These are phyloP conservation scores for Hydractinia echinata DNA, from an alignment of 30 jellyfish, hydroid and myxozoan species.

Conservation along the genomic window DNA sequence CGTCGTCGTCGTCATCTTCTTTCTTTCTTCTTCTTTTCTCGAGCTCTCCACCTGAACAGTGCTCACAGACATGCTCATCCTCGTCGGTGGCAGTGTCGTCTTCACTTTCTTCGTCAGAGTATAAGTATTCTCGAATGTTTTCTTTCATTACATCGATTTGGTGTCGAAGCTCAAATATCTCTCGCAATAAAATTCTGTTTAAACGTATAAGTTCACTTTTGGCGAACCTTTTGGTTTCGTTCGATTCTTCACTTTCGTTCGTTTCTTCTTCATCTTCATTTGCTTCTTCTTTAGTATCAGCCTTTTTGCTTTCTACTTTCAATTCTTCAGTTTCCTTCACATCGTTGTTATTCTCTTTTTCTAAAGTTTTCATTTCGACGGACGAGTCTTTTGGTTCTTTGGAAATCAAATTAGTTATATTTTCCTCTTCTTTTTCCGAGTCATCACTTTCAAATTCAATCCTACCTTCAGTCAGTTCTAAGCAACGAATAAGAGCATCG, in stretches of 20 bases:
- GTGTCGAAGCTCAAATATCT: slow-evolving; percentile 32
- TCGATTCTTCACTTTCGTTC: neutral
- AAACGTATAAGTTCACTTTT: slow-evolving; percentile 27
- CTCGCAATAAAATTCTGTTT: slow-evolving; percentile 34
- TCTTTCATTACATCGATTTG: slow-evolving; percentile 31
- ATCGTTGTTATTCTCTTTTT: neutral
- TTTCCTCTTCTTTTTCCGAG: neutral
- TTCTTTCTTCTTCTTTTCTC: neutral
- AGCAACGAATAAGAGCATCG: slow-evolving; percentile 33
- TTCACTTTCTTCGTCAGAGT: slow-evolving; percentile 27
- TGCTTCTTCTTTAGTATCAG: neutral
- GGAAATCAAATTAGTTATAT: neutral
- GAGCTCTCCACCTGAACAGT: neutral
- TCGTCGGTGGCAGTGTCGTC: slow-evolving; percentile 25
- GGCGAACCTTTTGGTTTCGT: slow-evolving; percentile 10
- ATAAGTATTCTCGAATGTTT: slow-evolving; percentile 25
- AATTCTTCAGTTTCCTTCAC: neutral
- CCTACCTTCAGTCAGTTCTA: slow-evolving; percentile 35
- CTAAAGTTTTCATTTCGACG: neutral
- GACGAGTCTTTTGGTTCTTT: neutral
- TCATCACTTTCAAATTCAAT: slow-evolving; percentile 15
- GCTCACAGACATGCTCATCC: slow-evolving; percentile 36
- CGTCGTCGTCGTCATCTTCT: slow-evolving; percentile 15
- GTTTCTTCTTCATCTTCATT: slow-evolving; percentile 15
- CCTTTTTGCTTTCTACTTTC: neutral